Evolutionary conservation across 2,113 vertebrate species (phyloP).

Genomic region (Castor canadensis): DNA sequence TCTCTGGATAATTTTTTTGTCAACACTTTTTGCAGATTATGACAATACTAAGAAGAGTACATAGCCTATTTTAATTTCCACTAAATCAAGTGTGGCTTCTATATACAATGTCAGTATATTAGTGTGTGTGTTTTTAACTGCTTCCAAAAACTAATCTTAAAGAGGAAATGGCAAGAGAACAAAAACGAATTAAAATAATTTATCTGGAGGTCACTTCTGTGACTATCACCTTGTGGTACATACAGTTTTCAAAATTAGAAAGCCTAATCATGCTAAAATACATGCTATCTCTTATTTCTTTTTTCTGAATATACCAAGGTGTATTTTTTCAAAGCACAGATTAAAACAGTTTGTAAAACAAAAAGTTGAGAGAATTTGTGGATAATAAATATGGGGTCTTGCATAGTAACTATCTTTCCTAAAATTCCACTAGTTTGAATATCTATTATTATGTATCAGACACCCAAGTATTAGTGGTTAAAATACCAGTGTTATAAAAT

Average conservation of each 20-base stretch:
- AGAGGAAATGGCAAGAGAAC: background rate
- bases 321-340: background rate
- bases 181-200: background rate
- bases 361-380: background rate
- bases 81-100: slow-evolving; percentile 29
- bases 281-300: background rate
- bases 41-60: background rate
- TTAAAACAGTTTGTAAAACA: background rate
- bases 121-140: background rate
- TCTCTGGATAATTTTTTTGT: slow-evolving; percentile 47
- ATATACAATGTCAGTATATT: background rate
- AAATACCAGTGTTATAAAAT: background rate
- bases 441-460: background rate
- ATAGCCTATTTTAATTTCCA: slow-evolving; percentile 56
- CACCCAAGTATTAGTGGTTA: background rate
- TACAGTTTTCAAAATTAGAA: background rate
- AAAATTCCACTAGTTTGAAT: background rate
- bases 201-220: background rate
- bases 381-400: background rate
- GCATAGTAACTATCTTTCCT: background rate
- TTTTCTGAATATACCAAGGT: background rate
- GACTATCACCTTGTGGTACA: background rate
- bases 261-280: background rate
- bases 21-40: slow-evolving; percentile 6
- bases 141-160: slow-evolving; percentile 19